These are phyloP conservation scores for Suillia variegata DNA, from an alignment of 2,888 invertebrate species.

Conservation along the genomic window DNA sequence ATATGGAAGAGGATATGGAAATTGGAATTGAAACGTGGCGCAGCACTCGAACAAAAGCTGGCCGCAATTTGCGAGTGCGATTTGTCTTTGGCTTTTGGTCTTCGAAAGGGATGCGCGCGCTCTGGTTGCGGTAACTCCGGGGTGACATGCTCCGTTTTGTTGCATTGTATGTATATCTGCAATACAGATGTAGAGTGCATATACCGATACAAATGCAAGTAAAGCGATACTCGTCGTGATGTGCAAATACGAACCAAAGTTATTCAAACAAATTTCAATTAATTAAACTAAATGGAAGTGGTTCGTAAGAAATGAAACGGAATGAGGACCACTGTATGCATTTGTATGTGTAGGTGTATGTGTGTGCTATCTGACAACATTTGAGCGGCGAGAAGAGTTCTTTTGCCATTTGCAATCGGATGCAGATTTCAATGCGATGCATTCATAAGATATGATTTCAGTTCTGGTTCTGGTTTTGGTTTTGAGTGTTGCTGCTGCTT, in stretches of 20 bases:
- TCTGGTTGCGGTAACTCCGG: slow-evolving; percentile 24
- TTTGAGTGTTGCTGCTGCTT: too few species aligned
- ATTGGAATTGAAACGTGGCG: slow-evolving; percentile 15
- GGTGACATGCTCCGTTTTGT: slow-evolving; percentile 21
- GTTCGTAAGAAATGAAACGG: slow-evolving; percentile 17
- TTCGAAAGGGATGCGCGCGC: slow-evolving; percentile 4
- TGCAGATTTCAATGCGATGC: not conserved
- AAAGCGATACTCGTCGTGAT: not conserved
- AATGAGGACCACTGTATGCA: too few species aligned
- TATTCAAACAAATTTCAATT: slow-evolving; percentile 38
- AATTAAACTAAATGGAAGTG: slow-evolving; percentile 37
- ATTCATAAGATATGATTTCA: not conserved
- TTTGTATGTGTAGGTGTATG: too few species aligned
- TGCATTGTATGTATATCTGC: too few species aligned
- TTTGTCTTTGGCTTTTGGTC: slow-evolving; percentile 25
- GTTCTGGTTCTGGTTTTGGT: too few species aligned
- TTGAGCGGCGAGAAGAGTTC: too few species aligned
- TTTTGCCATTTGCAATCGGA: slow-evolving; percentile 1
- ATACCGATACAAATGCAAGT: slow-evolving; percentile 2
- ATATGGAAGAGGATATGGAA: slow-evolving; percentile 8
- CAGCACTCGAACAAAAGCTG: not conserved
- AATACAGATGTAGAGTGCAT: slow-evolving; percentile 7
- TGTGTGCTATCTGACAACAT: too few species aligned
- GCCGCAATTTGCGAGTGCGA: slow-evolving; percentile 7
- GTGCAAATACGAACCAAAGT: slow-evolving; percentile 28